Conservation (phyloP, 1,140 invertebrate species). For the Zaprionus inermis region DNA sequence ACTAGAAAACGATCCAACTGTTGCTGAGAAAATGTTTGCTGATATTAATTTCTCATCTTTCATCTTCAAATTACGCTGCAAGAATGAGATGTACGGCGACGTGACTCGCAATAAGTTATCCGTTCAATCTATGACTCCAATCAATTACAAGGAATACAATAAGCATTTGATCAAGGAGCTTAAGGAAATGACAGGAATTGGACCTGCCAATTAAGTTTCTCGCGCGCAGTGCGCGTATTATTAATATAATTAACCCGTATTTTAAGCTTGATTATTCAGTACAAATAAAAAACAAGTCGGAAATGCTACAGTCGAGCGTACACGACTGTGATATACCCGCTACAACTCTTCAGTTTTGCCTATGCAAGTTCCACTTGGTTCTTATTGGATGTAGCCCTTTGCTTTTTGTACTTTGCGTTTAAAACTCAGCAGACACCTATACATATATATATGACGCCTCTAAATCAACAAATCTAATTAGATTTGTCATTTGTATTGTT, state of each 20-base stretch:
- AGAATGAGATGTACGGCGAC: conserved; percentile 96
- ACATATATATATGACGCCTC: too few relatives aligned
- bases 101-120: conserved; percentile 92
- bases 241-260: conserved; percentile 12
- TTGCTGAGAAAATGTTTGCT: conserved; percentile 87
- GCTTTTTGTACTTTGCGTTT: too few relatives aligned
- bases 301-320: too few relatives aligned
- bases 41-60: conserved; percentile 92
- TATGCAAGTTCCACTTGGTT: too few relatives aligned
- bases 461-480: too few relatives aligned
- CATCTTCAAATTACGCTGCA: conserved; percentile 92
- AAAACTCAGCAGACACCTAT: too few relatives aligned
- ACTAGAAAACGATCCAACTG: conserved; percentile 87
- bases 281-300: conserved; percentile 16
- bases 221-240: conserved; percentile 32
- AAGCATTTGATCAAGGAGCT: conserved; percentile 88
- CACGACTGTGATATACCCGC: too few relatives aligned
- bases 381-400: too few relatives aligned
- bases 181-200: conserved; percentile 86
- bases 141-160: conserved; percentile 92
- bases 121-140: conserved; percentile 87
- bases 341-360: too few relatives aligned
- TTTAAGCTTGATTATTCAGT: conserved; percentile 12
- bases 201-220: conserved; percentile 59
- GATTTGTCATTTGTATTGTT: too few relatives aligned